phyloP scores from a whole-genome alignment of 2,113 vertebrate species.

The Corapipo altera region DNA sequence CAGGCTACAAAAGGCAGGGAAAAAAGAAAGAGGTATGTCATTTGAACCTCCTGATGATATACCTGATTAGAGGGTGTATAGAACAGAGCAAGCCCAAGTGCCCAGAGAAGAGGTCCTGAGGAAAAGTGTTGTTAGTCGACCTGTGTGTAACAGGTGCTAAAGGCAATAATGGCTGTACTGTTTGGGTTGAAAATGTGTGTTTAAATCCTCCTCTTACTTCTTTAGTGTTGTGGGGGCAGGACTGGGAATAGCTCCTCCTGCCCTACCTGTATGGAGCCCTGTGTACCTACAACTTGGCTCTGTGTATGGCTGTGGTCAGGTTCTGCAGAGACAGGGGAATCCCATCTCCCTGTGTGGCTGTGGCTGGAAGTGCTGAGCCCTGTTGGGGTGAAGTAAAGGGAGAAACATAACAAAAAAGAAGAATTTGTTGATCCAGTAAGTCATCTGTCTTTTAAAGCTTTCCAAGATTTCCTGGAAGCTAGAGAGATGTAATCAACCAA shows the following conservation, averaged over 20 bases:
- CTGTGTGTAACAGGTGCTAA: neutral
- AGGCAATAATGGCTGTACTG: neutral
- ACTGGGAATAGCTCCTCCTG: neutral
- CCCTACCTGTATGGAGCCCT: neutral
- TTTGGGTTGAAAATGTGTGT: neutral
- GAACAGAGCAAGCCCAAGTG: neutral
- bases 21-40: neutral
- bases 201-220: neutral
- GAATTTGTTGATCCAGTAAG: neutral
- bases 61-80: neutral
- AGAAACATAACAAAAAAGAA: neutral
- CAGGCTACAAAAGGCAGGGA: neutral
- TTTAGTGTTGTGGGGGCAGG: neutral
- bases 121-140: neutral
- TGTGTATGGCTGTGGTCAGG: neutral
- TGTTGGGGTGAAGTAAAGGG: neutral
- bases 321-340: neutral
- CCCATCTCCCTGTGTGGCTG: neutral
- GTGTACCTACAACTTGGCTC: neutral
- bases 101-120: neutral
- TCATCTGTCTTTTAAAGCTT: neutral
- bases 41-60: neutral
- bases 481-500: neutral
- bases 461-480: conserved; percentile 15
- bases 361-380: neutral